Base-by-base conservation (phyloP, 2,797 vertebrate species). In the Otolemur crassicaudatus region DNA sequence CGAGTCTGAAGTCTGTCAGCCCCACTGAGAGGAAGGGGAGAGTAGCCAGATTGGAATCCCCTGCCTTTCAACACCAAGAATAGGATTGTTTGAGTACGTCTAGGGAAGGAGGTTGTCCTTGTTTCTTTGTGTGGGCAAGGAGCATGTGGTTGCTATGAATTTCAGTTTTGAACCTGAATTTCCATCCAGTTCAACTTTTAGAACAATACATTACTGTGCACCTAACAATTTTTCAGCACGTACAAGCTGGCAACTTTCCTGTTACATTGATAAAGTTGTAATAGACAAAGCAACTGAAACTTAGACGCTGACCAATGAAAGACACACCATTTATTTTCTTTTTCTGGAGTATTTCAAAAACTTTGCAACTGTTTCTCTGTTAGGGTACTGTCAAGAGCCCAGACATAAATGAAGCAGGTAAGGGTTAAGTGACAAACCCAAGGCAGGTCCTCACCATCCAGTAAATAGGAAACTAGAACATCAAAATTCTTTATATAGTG, bases 111-210 rank as follows among this genome's bases (percentile, higher is more conserved):
- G 11, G 12, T 11, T 49, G 27, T 58, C 34, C 60, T 87, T 93
- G 67, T 86, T 93, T 92, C n/a, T 84, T 34, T 43, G 3, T 61
- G 85, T 61, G 14, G 56, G 31, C 46, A 81, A 87, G 65, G 29
- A 93, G 23, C 58, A 70, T 27, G 27, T 27, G 53, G 5, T 77
- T 77, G 60, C 40, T 84, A 14, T 7, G 40, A 75, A 72, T 90
- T 80, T 80, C 75, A 46, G 11, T 40, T 65, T 81, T 58, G n/a
- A 27, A 76, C 3, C 2, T 92, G 37, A 84, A 87, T 19, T 72
- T 85, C 63, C 49, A 61, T 56, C 76, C 56, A 91, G 25, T 94
- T 87, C 53, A 83, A n/a, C 73, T 90, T 93, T 92, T 85, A 81
- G 34, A 96, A 92, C 79, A 43, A 90, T 6, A 2, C 22, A 16